These are phyloP conservation scores for Telmatherina bonti DNA, from an alignment of 2,797 vertebrate species.

Conservation along the genomic window DNA sequence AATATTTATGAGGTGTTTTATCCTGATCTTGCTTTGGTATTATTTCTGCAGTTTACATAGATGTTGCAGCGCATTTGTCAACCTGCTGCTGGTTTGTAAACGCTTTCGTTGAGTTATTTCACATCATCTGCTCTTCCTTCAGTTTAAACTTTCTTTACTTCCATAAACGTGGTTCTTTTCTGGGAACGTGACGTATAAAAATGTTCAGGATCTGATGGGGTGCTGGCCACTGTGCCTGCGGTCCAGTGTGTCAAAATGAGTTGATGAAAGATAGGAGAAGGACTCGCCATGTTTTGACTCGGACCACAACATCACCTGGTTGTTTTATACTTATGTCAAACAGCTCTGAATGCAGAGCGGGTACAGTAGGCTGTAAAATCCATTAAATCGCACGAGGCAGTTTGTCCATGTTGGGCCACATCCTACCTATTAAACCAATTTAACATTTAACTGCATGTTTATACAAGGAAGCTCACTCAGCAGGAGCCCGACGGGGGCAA, in stretches of 20 bases:
- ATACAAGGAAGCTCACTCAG: conserved; percentile 64
- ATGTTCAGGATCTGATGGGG: not conserved
- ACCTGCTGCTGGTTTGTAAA: conserved; percentile 1
- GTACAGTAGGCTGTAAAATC: conserved; percentile 19
- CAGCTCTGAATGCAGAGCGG: conserved; percentile 15
- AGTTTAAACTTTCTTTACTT: too few relatives aligned
- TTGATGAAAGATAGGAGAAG: not conserved
- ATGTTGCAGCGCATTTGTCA: conserved; percentile 9
- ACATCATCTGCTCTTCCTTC: conserved; percentile 8
- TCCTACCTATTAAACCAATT: conserved; percentile 62
- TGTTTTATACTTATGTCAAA: too few relatives aligned
- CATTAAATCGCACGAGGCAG: conserved; percentile 23
- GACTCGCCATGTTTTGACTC: conserved; percentile 6
- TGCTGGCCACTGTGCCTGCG: not conserved
- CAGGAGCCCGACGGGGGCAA: conserved; percentile 63
- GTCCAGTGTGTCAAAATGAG: not conserved
- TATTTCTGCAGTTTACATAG: conserved; percentile 24
- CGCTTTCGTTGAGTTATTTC: conserved; percentile 48
- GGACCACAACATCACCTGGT: not conserved
- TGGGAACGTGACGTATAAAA: too few relatives aligned
- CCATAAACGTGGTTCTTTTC: too few relatives aligned
- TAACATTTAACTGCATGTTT: conserved; percentile 73
- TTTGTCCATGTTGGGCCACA: conserved; percentile 33
- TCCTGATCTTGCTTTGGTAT: conserved; percentile 28
- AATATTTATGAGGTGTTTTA: conserved; percentile 20